Evolutionary conservation across 2,888 invertebrate genomes (phyloP).

Genomic region (Aphidoletes aphidimyza): DNA sequence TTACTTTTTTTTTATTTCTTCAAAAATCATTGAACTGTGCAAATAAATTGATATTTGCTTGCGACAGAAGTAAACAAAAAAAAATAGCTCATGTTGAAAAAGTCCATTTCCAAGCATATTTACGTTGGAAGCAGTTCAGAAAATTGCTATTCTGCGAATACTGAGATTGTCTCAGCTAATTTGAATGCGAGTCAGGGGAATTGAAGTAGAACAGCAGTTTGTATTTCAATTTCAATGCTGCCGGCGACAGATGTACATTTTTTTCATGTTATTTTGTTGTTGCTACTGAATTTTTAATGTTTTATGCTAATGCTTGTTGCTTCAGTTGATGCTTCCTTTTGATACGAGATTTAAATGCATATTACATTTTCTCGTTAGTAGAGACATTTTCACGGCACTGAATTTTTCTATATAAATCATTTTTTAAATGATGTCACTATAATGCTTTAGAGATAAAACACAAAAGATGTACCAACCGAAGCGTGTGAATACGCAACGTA

Average conservation of each 20-base stretch:
- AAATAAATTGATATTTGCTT: too few relatives aligned
- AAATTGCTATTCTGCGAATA: neutral
- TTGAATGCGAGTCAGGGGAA: neutral
- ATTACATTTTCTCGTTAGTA: neutral
- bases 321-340: neutral
- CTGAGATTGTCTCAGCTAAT: neutral
- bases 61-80: too few relatives aligned
- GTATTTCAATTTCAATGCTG: neutral
- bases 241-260: neutral
- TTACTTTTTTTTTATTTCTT: too few relatives aligned
- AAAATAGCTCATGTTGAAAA: too few relatives aligned
- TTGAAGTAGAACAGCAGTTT: neutral
- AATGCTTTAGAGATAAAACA: neutral
- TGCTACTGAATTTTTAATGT: conserved; percentile 10
- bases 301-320: conserved; percentile 19
- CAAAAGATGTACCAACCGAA: too few relatives aligned
- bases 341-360: neutral
- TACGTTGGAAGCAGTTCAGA: too few relatives aligned
- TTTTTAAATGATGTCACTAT: neutral
- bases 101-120: too few relatives aligned
- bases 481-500: too few relatives aligned
- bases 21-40: too few relatives aligned
- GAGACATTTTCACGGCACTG: neutral
- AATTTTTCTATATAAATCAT: neutral
- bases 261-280: too few relatives aligned